phyloP scores from a whole-genome alignment of 2,888 invertebrate species.

The Antheraea yamamai region DNA sequence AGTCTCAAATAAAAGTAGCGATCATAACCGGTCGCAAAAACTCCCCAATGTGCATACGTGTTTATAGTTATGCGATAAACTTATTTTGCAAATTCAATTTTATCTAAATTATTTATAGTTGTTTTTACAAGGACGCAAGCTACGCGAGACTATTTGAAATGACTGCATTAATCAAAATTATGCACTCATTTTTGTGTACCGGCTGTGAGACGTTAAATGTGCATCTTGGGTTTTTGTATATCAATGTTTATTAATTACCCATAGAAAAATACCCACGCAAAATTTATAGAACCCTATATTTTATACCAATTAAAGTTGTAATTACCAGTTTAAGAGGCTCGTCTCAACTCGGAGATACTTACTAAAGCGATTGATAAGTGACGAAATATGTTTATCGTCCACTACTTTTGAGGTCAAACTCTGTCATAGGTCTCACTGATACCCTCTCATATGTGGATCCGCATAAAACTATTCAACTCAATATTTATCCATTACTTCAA shows the following conservation, averaged over 20 bases:
- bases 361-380: conserved; percentile 31
- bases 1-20: too few relatives aligned
- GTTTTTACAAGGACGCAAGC: too few relatives aligned
- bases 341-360: conserved; percentile 41
- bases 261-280: neutral
- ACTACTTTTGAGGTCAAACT: conserved; percentile 42
- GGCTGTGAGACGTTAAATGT: too few relatives aligned
- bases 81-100: too few relatives aligned
- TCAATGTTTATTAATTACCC: neutral
- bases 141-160: too few relatives aligned
- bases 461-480: conserved; percentile 60
- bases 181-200: too few relatives aligned
- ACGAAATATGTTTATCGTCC: conserved; percentile 45
- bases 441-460: conserved; percentile 50
- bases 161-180: too few relatives aligned
- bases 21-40: too few relatives aligned
- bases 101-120: too few relatives aligned
- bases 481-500: conserved; percentile 56
- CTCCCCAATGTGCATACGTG: too few relatives aligned
- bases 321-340: conserved; percentile 54
- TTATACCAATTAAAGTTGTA: conserved; percentile 25
- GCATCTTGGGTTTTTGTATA: too few relatives aligned
- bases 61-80: too few relatives aligned
- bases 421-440: conserved; percentile 59
- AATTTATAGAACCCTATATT: neutral